Base-by-base conservation (phyloP, 2,797 vertebrate species). In the Heterohyrax brucei region DNA sequence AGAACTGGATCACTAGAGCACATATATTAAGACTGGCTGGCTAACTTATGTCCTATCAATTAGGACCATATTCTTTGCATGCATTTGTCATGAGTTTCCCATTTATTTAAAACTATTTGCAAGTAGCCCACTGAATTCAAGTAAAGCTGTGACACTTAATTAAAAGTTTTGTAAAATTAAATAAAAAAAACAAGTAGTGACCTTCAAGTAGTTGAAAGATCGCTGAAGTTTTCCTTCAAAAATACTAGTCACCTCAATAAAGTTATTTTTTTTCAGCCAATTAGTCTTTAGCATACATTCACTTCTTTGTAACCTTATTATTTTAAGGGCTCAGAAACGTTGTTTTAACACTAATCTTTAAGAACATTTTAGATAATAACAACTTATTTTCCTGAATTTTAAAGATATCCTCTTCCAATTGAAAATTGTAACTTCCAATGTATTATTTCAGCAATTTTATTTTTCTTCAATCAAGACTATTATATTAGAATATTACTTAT, bases 251-350 rank as follows among this genome's bases (percentile, higher is more conserved):
- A 86, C 72, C 50, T 94, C 68, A 88, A 92, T 0, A 86, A 39
- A 39, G 68, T 30, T 76, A 92, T 87, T 80, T 12, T 56, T 92
- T 87, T 93, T 48, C 21, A 82, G 59, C 50, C 50, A 87, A 6
- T 53, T 10, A 86, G 59, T 70, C 14, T 72, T 82, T 10, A 24
- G 8, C 56, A 46, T 93, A 94, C 89, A 86, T 86, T 79, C 33
- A 91, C 79, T 50, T 83, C 87, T 93, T 90, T 56, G 82, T 91
- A 94, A 89, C 24, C n/a, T 83, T 86, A 76, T 7, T 77, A 28
- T 86, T 87, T 95, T 72, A 97, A 83, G n/a, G 19, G 19, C 88
- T 53, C 93, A 21, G 50, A 94, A 96, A 91, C 33, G 83, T 86
- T 16, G 12, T 86, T 79, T 61, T 26, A 76, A 91, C 93, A 87